Evolutionary conservation across 2,113 vertebrate species (phyloP).

Genomic region (Haemorhous mexicanus): DNA sequence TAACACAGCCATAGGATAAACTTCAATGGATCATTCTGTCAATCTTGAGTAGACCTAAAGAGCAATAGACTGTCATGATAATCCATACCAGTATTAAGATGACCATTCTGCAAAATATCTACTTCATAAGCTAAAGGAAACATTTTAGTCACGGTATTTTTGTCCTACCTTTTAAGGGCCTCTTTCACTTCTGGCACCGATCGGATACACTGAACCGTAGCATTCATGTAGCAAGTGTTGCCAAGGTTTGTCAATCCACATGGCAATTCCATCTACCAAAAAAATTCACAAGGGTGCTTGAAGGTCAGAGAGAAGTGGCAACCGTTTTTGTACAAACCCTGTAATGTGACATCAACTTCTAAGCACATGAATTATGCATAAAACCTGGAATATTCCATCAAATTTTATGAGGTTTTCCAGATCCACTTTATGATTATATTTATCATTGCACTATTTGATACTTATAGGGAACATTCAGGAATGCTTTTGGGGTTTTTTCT

Average conservation of each 20-base stretch:
- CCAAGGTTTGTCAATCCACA: slow-evolving; percentile 97
- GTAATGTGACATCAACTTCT: neutral
- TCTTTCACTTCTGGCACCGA: slow-evolving; percentile 97
- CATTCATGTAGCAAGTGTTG: slow-evolving; percentile 99
- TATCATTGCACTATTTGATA: neutral
- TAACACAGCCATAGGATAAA: neutral
- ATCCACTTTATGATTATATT: neutral
- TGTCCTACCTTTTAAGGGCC: slow-evolving; percentile 87
- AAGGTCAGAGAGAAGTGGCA: neutral
- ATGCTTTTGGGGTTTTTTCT: neutral
- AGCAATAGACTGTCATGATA: neutral
- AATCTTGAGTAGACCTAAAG: neutral
- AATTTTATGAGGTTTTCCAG: neutral
- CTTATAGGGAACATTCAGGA: neutral
- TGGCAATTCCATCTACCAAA: slow-evolving; percentile 91
- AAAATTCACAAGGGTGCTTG: neutral
- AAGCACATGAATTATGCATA: neutral
- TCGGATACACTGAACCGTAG: slow-evolving; percentile 97
- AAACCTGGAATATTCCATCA: neutral
- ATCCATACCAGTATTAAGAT: neutral
- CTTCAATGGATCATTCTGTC: rapidly evolving
- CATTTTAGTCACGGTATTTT: neutral
- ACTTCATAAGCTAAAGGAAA: neutral
- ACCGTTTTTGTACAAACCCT: neutral
- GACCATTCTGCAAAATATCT: neutral